Conservation (phyloP, 2,797 vertebrate genomes). For the Melanotaenia trifasciata region DNA sequence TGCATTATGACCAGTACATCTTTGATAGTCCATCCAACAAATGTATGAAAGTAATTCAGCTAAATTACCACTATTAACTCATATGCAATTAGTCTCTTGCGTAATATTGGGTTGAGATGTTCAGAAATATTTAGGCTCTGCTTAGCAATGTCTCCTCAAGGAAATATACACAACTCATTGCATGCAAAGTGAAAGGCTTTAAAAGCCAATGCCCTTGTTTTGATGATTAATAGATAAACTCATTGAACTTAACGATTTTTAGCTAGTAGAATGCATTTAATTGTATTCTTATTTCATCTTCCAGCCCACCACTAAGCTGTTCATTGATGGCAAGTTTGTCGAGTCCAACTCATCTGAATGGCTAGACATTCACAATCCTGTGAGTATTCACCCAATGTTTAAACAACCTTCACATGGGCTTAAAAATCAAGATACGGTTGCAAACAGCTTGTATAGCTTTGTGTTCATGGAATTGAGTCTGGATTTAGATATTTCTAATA, state of each 20-base stretch:
- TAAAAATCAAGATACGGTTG: constrained; percentile 17
- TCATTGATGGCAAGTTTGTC: constrained; percentile 97
- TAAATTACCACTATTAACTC: not conserved
- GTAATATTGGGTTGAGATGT: not conserved
- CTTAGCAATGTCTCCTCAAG: not conserved
- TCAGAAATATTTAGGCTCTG: not conserved
- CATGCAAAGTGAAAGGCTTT: not conserved
- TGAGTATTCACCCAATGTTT: constrained; percentile 79
- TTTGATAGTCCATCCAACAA: not conserved
- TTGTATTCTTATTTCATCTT: constrained; percentile 47
- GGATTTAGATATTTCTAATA: constrained; percentile 20
- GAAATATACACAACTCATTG: not conserved
- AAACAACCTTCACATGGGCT: constrained; percentile 7
- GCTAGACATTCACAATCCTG: constrained; percentile 97
- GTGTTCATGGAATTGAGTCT: constrained; percentile 2
- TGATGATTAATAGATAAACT: constrained; percentile 16
- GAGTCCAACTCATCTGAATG: constrained; percentile 95
- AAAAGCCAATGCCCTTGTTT: not conserved
- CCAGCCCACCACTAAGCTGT: constrained; percentile 95
- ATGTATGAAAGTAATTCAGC: not conserved
- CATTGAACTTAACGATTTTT: constrained; percentile 29
- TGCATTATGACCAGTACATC: not conserved
- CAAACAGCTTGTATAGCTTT: constrained; percentile 13
- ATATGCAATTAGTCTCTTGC: not conserved
- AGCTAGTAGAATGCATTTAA: constrained; percentile 23